Percentiles rank a stretch among this genome's conserved stretches.
Evolutionary conservation across 2,113 vertebrate genomes (phyloP).

Genomic region (Lophura nycthemera): DNA sequence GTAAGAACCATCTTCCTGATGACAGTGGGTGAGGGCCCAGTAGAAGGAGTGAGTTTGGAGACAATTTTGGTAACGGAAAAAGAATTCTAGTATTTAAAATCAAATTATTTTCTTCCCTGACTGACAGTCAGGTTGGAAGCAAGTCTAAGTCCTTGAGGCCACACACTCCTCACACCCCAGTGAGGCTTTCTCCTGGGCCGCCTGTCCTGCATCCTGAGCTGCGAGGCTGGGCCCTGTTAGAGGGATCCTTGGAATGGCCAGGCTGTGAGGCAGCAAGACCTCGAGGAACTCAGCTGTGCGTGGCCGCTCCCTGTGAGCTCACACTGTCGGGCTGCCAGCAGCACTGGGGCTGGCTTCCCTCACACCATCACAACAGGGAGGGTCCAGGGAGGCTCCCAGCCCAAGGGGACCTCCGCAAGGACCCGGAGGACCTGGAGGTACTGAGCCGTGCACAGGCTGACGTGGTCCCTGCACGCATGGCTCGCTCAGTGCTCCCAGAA

Average conservation of each 20-base stretch:
- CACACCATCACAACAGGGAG: not conserved
- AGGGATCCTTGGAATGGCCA: not conserved
- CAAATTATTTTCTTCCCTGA: conserved; percentile 29
- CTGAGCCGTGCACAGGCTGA: not conserved
- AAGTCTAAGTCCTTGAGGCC: conserved; percentile 10
- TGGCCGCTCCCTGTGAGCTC: conserved; percentile 27
- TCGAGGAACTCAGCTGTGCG: conserved; percentile 9
- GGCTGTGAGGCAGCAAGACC: not conserved
- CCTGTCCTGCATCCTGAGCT: not conserved
- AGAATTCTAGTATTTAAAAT: not conserved
- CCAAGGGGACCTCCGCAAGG: not conserved
- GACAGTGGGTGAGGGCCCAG: not conserved
- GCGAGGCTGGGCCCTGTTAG: not conserved
- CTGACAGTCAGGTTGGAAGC: not conserved
- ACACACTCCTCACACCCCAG: not conserved
- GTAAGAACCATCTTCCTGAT: not conserved
- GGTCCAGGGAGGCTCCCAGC: not conserved
- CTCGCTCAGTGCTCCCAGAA: not conserved
- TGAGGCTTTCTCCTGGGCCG: not conserved
- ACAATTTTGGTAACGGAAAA: not conserved
- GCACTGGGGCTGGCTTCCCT: not conserved
- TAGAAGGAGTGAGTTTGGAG: not conserved
- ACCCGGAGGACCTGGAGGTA: not conserved
- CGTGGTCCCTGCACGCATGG: not conserved
- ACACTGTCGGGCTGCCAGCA: conserved; percentile 39